Evolutionary conservation across 2,113 vertebrate genomes (phyloP), one percentile per base, ranked within the genome.

Genomic region (Lethenteron camtschaticum): DNA sequence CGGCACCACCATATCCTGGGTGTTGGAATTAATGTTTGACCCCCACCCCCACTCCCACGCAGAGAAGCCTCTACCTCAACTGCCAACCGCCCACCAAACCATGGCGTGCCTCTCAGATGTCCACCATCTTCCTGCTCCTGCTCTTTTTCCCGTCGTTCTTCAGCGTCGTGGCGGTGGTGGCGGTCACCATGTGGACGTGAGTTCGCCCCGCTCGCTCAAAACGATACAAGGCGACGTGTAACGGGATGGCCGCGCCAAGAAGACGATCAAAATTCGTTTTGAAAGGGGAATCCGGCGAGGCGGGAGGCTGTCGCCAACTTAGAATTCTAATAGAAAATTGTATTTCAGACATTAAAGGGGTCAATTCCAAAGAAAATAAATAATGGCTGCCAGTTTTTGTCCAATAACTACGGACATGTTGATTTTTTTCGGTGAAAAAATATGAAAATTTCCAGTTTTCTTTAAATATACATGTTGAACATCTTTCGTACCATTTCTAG

Each of bases 91-190:
- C 94, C 10, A 82, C 85, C 70, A 84, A 82, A 74, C 86, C 85
- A 1, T 99, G 94, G 88, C 80, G 84, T 63, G 88, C 88, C 0
- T 89, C 85, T 9, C 87, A 78, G 74, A 99, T 96, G 94, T 87
- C 78, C 75, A 94, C 87, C 0, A 12, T 87, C 72, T 99, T 99
- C 80, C 81, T 89, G 77, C 84, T 85, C 0, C 82, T 96, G 18
- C 85, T 96, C 59, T 96, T 85, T 76, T 89, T 89, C 79, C 94
- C 94, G 0, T 85, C 83, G n/a, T 96, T 96, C 79, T 79, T 96
- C 68, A 85, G 89, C 0, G 79, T 86, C 0, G 82, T 86, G 0
- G 3, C 94, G 58, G 89, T 86, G 75, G 79, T 90, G 73, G 86
- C 83, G 55, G 91, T 85, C 72, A 86, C 84, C 63, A 77, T 95